phyloP scores from a whole-genome alignment of 2,888 invertebrate species.

The Drosophila niveifrons region DNA sequence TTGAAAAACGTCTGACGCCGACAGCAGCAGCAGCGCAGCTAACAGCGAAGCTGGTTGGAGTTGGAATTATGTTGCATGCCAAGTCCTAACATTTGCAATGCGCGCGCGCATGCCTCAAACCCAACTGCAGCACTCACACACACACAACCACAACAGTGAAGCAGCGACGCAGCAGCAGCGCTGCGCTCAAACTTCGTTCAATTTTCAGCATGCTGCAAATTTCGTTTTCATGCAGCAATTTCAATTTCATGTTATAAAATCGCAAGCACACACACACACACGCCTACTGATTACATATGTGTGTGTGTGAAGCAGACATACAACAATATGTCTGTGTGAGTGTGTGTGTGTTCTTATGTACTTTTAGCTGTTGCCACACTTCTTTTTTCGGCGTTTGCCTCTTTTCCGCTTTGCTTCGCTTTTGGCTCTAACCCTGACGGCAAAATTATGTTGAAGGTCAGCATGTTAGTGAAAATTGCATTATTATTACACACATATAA shows the following conservation, averaged over 20 bases:
- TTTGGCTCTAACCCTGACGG: conserved; percentile 31
- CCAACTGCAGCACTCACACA: conserved; percentile 34
- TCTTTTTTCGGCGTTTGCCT: conserved; percentile 61
- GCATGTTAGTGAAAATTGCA: conserved; percentile 75
- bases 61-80: conserved; percentile 58
- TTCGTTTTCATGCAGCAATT: conserved; percentile 81
- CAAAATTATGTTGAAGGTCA: conserved; percentile 77
- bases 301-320: conserved; percentile 8
- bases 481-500: conserved; percentile 27
- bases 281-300: conserved; percentile 16
- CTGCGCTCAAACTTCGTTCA: conserved; percentile 45
- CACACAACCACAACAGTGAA: conserved; percentile 1
- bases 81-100: conserved; percentile 46
- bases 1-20: conserved; percentile 69
- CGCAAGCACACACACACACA: conserved; percentile 30
- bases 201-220: conserved; percentile 74
- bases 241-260: conserved; percentile 79
- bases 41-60: conserved; percentile 42
- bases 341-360: conserved; percentile 21
- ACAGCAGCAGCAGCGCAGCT: conserved; percentile 27
- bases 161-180: conserved; percentile 14
- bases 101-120: conserved; percentile 71
- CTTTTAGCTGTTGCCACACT: conserved; percentile 67
- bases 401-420: conserved; percentile 39
- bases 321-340: conserved; percentile 15